Base-by-base conservation (phyloP, 2,113 vertebrate species). In the Neodon shergylaensis region DNA sequence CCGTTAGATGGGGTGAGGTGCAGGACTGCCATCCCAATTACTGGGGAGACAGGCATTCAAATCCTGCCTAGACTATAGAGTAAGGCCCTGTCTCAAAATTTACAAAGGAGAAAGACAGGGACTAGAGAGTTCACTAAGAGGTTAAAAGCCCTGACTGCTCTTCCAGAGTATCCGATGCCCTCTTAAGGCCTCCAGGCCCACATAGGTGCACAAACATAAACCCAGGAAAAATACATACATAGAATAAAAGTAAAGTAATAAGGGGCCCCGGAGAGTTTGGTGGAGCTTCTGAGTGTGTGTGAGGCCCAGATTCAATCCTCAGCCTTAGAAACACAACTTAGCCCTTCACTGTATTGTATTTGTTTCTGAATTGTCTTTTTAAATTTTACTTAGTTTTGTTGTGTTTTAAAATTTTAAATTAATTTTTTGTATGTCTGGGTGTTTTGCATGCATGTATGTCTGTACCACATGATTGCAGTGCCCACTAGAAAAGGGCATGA, bases 251-350 rank as follows among this genome's bases (percentile, higher is more conserved):
- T 28, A 44, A 76, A 44, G 22, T 26, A 22, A 66, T 49, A 19
- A 7, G 10, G 33, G 33, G 6, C 42, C 22, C 9, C 0, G 1
- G 28, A 47, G 19, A 24, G 6, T 5, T 26, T 2, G 8, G 39
- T 42, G 7, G 11, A 0, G 22, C 33, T 1, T 13, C 19, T 52
- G 4, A 26, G 65, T 87, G 21, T n/a, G 2, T 52, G 33, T 70
- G 84, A 16, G 31, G 19, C 47, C 44, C 84, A 52, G 84, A 21
- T 36, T 47, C 44, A 4, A 3, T 13, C 6, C 42, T 6, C 65
- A n/a, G 33, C 3, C 36, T 49, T 36, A 24, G 19, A 7, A 36
- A 86, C 10, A 33, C 14, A 39, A 13, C 28, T 33, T 11, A 3
- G 54, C 28, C 33, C 70, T 49, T 7, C 8, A 28, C 31, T 33